Conservation (phyloP, 2,888 invertebrate genomes). For the Lasioglossum lativentre region DNA sequence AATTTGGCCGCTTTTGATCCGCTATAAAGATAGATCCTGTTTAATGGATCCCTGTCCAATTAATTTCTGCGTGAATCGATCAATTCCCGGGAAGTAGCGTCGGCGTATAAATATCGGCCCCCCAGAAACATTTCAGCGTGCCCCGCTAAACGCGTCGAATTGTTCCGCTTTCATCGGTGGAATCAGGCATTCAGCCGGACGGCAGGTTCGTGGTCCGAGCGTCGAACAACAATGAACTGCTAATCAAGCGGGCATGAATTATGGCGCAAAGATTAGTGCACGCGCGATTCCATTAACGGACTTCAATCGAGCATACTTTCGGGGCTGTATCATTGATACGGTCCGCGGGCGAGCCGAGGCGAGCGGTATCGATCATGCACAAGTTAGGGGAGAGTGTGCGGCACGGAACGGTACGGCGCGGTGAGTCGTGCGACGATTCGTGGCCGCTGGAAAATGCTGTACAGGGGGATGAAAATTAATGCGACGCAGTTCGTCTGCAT, state of each 20-base stretch:
- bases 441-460: slow-evolving; percentile 16
- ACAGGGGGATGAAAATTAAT: slow-evolving; percentile 76
- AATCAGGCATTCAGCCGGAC: neutral
- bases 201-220: neutral
- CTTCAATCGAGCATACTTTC: slow-evolving; percentile 47
- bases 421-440: slow-evolving; percentile 19
- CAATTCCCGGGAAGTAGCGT: neutral
- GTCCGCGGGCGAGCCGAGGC: neutral
- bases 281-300: slow-evolving; percentile 41
- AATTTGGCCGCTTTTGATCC: neutral
- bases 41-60: neutral
- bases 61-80: neutral
- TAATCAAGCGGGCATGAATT: slow-evolving; percentile 14
- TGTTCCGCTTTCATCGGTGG: neutral
- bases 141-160: slow-evolving; percentile 2
- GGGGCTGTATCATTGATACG: neutral
- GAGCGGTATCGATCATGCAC: slow-evolving; percentile 29
- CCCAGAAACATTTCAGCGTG: neutral
- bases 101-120: neutral
- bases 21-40: neutral
- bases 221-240: slow-evolving; percentile 13
- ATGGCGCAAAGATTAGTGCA: slow-evolving; percentile 30
- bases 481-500: slow-evolving; percentile 79
- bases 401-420: neutral
- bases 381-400: neutral